Conservation (phyloP, 2,797 vertebrate species). For the Lates japonicus region DNA sequence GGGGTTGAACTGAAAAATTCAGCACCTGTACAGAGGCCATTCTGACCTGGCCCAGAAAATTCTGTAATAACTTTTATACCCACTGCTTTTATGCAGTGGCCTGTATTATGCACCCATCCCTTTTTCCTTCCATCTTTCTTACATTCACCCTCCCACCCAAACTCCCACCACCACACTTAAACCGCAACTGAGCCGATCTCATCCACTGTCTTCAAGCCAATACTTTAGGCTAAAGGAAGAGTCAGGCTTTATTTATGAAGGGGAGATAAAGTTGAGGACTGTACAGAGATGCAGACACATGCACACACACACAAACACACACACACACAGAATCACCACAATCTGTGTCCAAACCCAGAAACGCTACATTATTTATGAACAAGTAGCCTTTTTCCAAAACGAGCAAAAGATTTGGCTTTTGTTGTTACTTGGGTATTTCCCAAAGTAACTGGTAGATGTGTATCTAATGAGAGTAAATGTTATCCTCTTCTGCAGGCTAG, state of each 20-base stretch:
- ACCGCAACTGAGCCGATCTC: slow-evolving; percentile 76
- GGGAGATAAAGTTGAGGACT: slow-evolving; percentile 40
- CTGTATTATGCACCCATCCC: slow-evolving; percentile 71
- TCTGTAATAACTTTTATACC: slow-evolving; percentile 77
- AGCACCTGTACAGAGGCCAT: slow-evolving; percentile 58
- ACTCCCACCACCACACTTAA: slow-evolving; percentile 45
- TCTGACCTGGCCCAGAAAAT: slow-evolving; percentile 70
- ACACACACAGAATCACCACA: slow-evolving; percentile 3
- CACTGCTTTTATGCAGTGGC: slow-evolving; percentile 80
- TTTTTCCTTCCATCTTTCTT: slow-evolving; percentile 75
- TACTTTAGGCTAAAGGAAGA: slow-evolving; percentile 46
- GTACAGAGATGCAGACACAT: slow-evolving; percentile 7
- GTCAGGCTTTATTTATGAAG: slow-evolving; percentile 58
- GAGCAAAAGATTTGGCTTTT: slow-evolving; percentile 18
- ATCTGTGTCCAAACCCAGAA: slow-evolving; percentile 20
- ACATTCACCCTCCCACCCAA: slow-evolving; percentile 21
- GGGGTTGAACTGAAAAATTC: slow-evolving; percentile 54
- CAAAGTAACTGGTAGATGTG: slow-evolving; percentile 8
- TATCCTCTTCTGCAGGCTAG: background rate
- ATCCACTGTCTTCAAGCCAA: slow-evolving; percentile 67
- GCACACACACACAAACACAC: background rate
- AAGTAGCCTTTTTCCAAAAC: background rate
- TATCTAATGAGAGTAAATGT: slow-evolving; percentile 30
- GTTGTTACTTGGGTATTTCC: slow-evolving; percentile 14
- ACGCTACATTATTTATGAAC: slow-evolving; percentile 26